These are phyloP conservation scores for Bombylius major DNA, from an alignment of 2,888 invertebrate genomes.

Conservation along the genomic window DNA sequence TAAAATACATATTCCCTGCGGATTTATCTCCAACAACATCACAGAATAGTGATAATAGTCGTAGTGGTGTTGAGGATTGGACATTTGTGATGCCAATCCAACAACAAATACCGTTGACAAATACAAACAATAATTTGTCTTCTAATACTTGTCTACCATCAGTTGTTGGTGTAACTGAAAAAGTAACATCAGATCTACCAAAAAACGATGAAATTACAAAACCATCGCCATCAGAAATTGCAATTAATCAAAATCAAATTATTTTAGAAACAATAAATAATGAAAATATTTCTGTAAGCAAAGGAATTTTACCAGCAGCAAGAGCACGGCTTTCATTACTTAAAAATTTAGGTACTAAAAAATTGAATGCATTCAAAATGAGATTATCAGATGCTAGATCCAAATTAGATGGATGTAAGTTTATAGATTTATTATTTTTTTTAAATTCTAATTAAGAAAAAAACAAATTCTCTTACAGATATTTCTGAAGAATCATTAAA, in stretches of 20 bases:
- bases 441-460: not conserved
- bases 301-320: constrained; percentile 32
- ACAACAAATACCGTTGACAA: constrained; percentile 1
- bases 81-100: constrained; percentile 35
- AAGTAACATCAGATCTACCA: not conserved
- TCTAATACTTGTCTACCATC: no score
- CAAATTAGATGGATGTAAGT: constrained; percentile 34
- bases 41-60: constrained; percentile 8
- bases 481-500: constrained; percentile 27
- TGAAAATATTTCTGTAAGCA: constrained; percentile 16
- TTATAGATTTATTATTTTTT: not conserved
- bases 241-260: not conserved
- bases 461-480: constrained; percentile 21
- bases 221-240: no score
- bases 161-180: not conserved
- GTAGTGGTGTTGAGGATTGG: constrained; percentile 23
- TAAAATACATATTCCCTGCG: constrained; percentile 56
- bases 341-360: constrained; percentile 56
- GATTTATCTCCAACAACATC: constrained; percentile 28
- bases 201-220: not conserved
- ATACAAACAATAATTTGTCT: no score
- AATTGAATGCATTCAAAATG: constrained; percentile 49
- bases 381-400: constrained; percentile 40
- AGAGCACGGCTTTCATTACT: constrained; percentile 49
- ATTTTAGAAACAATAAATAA: constrained; percentile 11